A percentile compares a stretch with the other conserved stretches of the same genome.
phyloP scores from a whole-genome alignment of 2,797 vertebrate genomes.

The Sarcoramphus papa region DNA sequence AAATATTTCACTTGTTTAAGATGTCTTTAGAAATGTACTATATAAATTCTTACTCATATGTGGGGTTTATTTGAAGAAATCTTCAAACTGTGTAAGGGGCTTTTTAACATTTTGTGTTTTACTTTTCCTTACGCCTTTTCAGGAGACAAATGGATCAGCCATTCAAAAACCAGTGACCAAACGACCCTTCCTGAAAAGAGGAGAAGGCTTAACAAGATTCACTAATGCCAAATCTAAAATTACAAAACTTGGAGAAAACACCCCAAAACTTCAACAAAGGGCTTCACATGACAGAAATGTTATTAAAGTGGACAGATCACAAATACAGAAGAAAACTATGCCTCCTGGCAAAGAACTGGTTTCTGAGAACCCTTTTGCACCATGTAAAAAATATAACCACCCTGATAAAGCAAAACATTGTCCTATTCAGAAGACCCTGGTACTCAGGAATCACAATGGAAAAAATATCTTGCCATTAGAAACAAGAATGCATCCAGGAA shows the following conservation, averaged over 20 bases:
- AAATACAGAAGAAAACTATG: slow-evolving; percentile 82
- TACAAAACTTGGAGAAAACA: slow-evolving; percentile 54
- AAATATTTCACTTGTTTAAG: neutral
- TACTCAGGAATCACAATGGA: slow-evolving; percentile 68
- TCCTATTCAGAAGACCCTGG: slow-evolving; percentile 55
- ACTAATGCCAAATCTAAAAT: slow-evolving; percentile 69
- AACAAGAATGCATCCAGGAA: slow-evolving; percentile 26
- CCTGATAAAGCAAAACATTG: slow-evolving; percentile 50
- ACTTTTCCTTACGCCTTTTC: slow-evolving; percentile 36
- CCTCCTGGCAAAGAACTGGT: slow-evolving; percentile 76
- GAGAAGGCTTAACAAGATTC: slow-evolving; percentile 89
- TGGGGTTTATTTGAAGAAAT: neutral
- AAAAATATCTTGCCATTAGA: slow-evolving; percentile 61
- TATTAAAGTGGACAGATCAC: slow-evolving; percentile 63
- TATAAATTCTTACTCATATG: neutral
- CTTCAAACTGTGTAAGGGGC: neutral
- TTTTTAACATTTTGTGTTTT: neutral
- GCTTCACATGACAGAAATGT: slow-evolving; percentile 61
- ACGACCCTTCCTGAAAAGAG: slow-evolving; percentile 86
- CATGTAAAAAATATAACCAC: slow-evolving; percentile 40
- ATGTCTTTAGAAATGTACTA: neutral
- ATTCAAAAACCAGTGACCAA: slow-evolving; percentile 71
- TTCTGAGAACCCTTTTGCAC: slow-evolving; percentile 14
- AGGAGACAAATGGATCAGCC: slow-evolving; percentile 59
- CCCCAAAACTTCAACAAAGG: slow-evolving; percentile 44